Base-by-base conservation (phyloP, 2,797 vertebrate species). In the Chelidonichthys spinosus region DNA sequence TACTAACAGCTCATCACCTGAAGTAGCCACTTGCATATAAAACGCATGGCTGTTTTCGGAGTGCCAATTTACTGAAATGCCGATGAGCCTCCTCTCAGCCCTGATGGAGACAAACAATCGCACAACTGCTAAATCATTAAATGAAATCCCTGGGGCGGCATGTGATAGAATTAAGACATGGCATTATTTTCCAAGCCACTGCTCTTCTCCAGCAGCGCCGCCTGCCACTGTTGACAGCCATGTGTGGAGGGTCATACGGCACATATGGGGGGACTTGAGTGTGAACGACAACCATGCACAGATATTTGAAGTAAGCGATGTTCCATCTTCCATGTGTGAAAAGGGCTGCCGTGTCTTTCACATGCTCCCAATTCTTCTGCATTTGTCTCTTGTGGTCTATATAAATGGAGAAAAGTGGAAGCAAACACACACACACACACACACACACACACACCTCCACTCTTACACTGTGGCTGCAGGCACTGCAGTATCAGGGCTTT, bases 351-450 rank as follows among this genome's bases (percentile, higher is more conserved):
- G 55, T 79, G 83, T 72, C 59, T 85, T 88, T 83, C 68, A 84
- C 85, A 79, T 87, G 76, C 81, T 90, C 88, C 79, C 82, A 79
- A 50, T 78, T 85, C 80, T 77, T 78, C 74, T 69, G 76, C 67
- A 74, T 82, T 85, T 89, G 86, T 87, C 88, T 91, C 85, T 65
- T 72, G 85, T 81, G 70, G 82, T 85, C 74, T 69, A 61, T 74
- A 64, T 79, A 92, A 88, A 84, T 88, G 72, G 74, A 85, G 81
- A 73, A 79, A 89, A 90, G 83, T 77, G 68, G 65, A 85, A 46
- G 63, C 64, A 76, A 62, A 73, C 80, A 73, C 17, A 72, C 64
- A 64, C 43, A 47, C 25, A 54, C 56, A 69, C 40, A 79, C 50
- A 75, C 56, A 36, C 14, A 74, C 44, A n/a, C 65, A 71, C 59